Base-by-base conservation (phyloP, 2,888 invertebrate genomes). In the Agrotis exclamationis region DNA sequence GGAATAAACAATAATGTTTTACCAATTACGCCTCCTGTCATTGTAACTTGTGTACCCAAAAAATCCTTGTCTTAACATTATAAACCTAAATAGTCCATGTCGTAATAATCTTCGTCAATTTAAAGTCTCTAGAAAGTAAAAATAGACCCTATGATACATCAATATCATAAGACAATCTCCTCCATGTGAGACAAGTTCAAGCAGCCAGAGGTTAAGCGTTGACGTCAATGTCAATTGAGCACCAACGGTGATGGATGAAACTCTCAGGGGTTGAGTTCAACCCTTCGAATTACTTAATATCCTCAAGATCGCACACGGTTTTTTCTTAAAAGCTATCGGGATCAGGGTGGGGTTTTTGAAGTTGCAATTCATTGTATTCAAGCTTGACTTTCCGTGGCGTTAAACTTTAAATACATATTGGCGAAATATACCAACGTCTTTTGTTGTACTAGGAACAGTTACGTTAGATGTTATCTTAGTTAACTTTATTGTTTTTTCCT, bases 171-270 rank as follows among this genome's bases (percentile, higher is more conserved):
- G 51, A 58, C 24, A 45, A 58, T 63, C 54, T 67, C 33, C 68
- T 63, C 76, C 91, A 94, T 95, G 92, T 94, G 87, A 90, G 73
- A 86, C 92, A 64, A 84, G 79, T 81, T 79, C 86, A 82, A 81
- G 69, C 77, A 80, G 76, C 78, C 80, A 83, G 88, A 90, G 94
- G 94, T 94, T 95, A 95, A 94, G 92, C 93, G 94, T 92, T 93
- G 94, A 94, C 93, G 92, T 90, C 89, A 87, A 88, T 93, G 94
- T 96, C 95, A 95, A 94, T 95, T 92, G 94, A 93, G 92, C 89
- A 89, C 88, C 90, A 88, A 82, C 76, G 76, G 90, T 96, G 96
- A 95, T 95, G 92, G 95, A 96, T 96, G 93, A 87, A 85, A 79
- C 85, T 84, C 88, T 84, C 83, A 86, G 76, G 87, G 90, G 91